These are phyloP conservation scores for Cynopterus sphinx DNA, from an alignment of 2,797 vertebrate species.

Conservation along the genomic window DNA sequence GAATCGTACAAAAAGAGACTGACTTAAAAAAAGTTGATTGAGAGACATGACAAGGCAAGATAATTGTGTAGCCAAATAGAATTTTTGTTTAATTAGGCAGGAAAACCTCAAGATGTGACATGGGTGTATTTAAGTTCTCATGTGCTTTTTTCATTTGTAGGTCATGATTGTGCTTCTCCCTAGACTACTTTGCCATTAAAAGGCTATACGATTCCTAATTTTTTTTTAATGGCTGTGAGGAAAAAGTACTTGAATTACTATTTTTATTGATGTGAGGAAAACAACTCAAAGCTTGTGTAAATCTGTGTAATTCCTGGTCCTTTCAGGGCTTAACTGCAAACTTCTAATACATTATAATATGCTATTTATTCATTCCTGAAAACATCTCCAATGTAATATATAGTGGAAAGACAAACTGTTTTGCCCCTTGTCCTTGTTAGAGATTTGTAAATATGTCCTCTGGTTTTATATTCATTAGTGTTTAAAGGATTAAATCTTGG, in stretches of 20 bases:
- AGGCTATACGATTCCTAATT: background rate
- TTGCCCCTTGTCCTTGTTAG: background rate
- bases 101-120: background rate
- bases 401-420: background rate
- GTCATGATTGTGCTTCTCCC: background rate
- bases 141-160: background rate
- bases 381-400: background rate
- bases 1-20: background rate
- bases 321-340: background rate
- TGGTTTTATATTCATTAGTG: background rate
- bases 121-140: background rate
- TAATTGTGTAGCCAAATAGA: background rate
- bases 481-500: background rate
- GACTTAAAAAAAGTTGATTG: background rate
- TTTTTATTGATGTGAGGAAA: background rate
- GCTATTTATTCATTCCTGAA: background rate
- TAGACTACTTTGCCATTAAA: background rate
- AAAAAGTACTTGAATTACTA: background rate
- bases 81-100: background rate
- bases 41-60: background rate
- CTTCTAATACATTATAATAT: background rate
- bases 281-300: background rate
- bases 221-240: background rate
- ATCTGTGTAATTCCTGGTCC: background rate
- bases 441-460: background rate